phyloP scores from a whole-genome alignment of 92 coral and sea anemone species.

The Palythoa grandis region DNA sequence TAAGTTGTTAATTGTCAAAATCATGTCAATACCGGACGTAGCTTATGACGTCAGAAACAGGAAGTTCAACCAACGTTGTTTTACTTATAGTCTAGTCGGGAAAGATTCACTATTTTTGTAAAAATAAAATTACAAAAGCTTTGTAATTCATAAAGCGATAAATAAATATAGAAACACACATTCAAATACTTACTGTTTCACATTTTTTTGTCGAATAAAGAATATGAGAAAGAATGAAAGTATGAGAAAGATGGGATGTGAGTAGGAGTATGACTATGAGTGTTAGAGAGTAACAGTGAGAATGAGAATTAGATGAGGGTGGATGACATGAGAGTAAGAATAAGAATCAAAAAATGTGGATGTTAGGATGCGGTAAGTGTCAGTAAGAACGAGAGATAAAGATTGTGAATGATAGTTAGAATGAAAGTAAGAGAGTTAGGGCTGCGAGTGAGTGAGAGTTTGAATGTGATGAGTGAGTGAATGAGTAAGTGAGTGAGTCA shows the following conservation, averaged over 20 bases:
- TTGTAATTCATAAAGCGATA: not conserved
- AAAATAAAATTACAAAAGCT: not conserved
- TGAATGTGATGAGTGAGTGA: not conserved
- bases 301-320: not conserved
- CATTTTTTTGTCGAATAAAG: not conserved
- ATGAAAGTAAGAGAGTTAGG: too few species aligned
- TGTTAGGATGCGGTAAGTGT: not conserved
- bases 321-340: not conserved
- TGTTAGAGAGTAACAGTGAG: not conserved
- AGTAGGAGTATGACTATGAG: not conserved
- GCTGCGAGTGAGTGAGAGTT: too few species aligned
- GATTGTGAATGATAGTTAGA: too few species aligned
- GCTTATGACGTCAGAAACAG: constrained; percentile 18
- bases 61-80: constrained; percentile 22
- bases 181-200: not conserved
- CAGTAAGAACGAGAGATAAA: not conserved
- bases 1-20: not conserved
- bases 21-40: constrained; percentile 1
- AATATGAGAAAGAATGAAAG: not conserved
- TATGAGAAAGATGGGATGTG: not conserved
- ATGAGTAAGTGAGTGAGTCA: not conserved
- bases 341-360: too few species aligned
- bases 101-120: not conserved
- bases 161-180: not conserved
- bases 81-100: not conserved